Conservation (phyloP, 2,113 vertebrate species). For the Opisthocomus hoazin region DNA sequence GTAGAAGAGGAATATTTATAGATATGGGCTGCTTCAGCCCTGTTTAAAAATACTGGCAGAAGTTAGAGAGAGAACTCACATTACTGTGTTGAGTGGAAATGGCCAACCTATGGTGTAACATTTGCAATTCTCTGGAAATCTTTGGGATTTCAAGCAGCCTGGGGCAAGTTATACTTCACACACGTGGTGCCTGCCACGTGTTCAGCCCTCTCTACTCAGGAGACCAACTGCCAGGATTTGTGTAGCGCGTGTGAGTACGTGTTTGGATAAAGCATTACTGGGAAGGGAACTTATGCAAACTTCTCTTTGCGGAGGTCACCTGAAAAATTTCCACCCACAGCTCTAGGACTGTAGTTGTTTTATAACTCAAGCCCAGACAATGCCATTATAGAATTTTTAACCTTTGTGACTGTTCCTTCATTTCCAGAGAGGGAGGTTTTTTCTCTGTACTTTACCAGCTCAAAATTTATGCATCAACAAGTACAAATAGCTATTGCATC, state of each 20-base stretch:
- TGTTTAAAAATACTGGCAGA: constrained; percentile 38
- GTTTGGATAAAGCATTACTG: background rate
- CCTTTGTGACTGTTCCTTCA: background rate
- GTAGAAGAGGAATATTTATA: constrained; percentile 41
- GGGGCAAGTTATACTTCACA: background rate
- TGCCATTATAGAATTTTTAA: background rate
- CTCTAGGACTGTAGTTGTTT: background rate
- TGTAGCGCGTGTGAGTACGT: background rate
- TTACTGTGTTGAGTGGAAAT: background rate
- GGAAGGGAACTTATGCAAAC: background rate
- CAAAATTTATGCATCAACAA: background rate
- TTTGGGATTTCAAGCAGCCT: constrained; percentile 17
- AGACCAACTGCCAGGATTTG: background rate
- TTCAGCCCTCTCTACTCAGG: background rate
- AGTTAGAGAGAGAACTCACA: background rate
- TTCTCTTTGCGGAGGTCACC: background rate
- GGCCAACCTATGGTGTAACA: background rate
- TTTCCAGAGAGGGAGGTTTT: background rate
- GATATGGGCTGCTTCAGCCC: background rate
- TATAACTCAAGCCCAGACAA: background rate
- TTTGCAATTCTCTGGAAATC: background rate
- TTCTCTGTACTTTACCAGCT: background rate
- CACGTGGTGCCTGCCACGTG: background rate
- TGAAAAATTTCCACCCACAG: background rate
- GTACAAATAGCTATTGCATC: background rate